Conservation (phyloP, 2,113 vertebrate species). For the Benitochromis conjunctus region DNA sequence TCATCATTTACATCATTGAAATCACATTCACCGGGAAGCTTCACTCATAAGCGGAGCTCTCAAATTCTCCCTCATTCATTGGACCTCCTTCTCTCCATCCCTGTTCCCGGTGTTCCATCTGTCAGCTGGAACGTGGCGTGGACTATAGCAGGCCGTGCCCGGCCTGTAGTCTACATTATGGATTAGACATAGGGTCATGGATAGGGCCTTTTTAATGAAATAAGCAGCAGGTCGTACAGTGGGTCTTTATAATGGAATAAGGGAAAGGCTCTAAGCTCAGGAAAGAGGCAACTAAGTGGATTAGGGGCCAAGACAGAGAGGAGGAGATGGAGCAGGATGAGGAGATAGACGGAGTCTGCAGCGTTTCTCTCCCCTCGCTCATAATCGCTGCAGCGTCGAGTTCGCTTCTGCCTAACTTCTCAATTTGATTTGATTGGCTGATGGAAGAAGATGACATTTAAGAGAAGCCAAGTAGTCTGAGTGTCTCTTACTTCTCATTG, state of each 20-base stretch:
- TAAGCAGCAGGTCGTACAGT: slow-evolving; percentile 65
- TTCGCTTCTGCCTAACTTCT: slow-evolving; percentile 28
- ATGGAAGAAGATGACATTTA: slow-evolving; percentile 43
- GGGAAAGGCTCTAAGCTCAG: slow-evolving; percentile 63
- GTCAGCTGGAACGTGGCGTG: slow-evolving; percentile 42
- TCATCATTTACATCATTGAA: slow-evolving; percentile 65
- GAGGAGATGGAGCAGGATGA: slow-evolving; percentile 56
- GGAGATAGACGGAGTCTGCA: slow-evolving; percentile 42
- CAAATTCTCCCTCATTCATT: slow-evolving; percentile 42
- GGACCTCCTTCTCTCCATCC: slow-evolving; percentile 9
- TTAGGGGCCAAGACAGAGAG: slow-evolving; percentile 58
- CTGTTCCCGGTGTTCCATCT: slow-evolving; percentile 36
- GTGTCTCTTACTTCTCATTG: neutral
- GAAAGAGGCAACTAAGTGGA: slow-evolving; percentile 73
- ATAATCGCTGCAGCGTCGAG: slow-evolving; percentile 47
- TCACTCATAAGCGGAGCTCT: slow-evolving; percentile 40
- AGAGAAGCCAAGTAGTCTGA: slow-evolving; percentile 20
- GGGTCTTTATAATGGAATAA: slow-evolving; percentile 75
- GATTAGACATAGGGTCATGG: slow-evolving; percentile 59
- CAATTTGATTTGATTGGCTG: slow-evolving; percentile 59
- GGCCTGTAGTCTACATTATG: slow-evolving; percentile 44
- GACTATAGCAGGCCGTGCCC: neutral
- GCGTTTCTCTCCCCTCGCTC: slow-evolving; percentile 44
- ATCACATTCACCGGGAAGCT: slow-evolving; percentile 58
- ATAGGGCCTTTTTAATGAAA: slow-evolving; percentile 70